Base-by-base conservation (phyloP, 2,797 vertebrate genomes). In the Moxostoma hubbsi region DNA sequence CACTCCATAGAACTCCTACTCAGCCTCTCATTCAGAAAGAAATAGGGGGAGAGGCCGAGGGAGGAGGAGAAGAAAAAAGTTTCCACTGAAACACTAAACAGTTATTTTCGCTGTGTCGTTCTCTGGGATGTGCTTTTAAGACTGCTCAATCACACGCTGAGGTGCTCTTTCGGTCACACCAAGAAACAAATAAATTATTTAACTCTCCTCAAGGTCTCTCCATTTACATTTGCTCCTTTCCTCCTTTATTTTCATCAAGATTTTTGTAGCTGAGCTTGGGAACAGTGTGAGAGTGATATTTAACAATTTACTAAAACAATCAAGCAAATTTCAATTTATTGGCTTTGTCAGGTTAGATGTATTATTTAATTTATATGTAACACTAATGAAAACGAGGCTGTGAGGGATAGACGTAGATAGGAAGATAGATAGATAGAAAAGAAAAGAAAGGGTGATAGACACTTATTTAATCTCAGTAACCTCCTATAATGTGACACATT, bases 1-100 rank as follows among this genome's bases (percentile, higher is more conserved):
- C 15, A 88, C 91, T 91, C 90, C 92, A 88, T 87, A 91, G 90
- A 93, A 92, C 92, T 91, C 92, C 80, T 75, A 89, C 93, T 93
- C 90, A 87, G 92, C 91, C 54, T 92, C 85, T 77, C 77, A 87
- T 89, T 84, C 86, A 90, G 88, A 88, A 89, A 89, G 87, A 89
- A 58, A 68, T 5, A 72, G 61, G 75, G 75, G 66, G 36, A 79
- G n/a, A n/a, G 80, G 3, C 36, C 4, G 36, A 36, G 36, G 36
- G 36, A 36, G 36, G 36, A 36, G 36, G 36, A 36, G 36, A 36
- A 36, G 36, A 73, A 24, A 65, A 78, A 73, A 79, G 79, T 82
- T 86, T 86, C 79, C 81, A 83, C 65, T 83, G 83, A 79, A 89
- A 89, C 83, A 77, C 84, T 89, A 88, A 84, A 87, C 84, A 79